Percentiles rank a stretch among this genome's conserved stretches.
These are phyloP conservation scores for Rhombomys opimus DNA, from an alignment of 2,113 vertebrate genomes.

Conservation along the genomic window DNA sequence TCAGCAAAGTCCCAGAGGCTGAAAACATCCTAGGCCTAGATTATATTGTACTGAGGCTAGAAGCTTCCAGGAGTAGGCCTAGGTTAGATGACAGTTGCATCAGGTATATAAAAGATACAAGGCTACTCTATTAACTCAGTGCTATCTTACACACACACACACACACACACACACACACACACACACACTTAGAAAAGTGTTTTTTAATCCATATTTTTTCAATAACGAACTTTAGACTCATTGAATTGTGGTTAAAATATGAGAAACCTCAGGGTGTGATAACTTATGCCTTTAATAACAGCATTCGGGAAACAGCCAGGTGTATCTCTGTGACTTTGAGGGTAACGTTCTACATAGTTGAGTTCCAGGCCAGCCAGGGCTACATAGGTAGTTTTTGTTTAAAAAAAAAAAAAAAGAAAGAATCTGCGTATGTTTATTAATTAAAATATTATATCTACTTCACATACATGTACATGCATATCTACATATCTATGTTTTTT, in stretches of 20 bases:
- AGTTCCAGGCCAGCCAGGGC: neutral
- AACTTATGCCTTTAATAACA: neutral
- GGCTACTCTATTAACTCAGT: neutral
- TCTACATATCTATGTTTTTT: neutral
- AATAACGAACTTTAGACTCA: neutral
- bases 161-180: neutral
- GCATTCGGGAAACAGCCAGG: neutral
- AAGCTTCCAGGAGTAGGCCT: no score
- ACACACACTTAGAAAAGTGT: neutral
- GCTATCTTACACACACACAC: no score
- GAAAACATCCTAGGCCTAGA: no score
- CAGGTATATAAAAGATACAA: no score
- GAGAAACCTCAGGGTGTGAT: neutral
- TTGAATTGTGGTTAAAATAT: conserved; percentile 7
- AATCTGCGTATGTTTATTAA: neutral
- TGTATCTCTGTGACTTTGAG: neutral
- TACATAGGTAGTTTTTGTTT: neutral
- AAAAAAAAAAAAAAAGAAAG: neutral
- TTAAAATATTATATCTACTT: neutral
- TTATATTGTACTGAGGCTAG: no score
- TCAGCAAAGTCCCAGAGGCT: no score
- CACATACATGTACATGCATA: neutral
- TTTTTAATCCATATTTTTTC: neutral
- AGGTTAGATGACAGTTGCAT: no score
- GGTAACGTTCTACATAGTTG: neutral